phyloP scores from a whole-genome alignment of 2,888 invertebrate species.

The Pediacus dermestoides region DNA sequence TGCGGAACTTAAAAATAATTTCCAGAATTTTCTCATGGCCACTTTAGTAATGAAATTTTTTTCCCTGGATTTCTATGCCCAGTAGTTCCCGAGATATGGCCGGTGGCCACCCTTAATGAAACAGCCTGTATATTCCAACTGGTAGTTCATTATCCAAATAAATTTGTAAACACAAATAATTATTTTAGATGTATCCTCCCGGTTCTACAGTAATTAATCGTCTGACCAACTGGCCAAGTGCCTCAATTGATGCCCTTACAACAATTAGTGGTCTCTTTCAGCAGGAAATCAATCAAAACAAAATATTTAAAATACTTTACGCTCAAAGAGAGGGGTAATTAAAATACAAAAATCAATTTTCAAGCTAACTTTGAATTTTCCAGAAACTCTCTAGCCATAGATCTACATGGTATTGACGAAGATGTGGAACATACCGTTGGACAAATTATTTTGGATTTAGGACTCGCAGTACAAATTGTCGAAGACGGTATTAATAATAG shows the following conservation, averaged over 20 bases:
- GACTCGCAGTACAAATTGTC: conserved; percentile 28
- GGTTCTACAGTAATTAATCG: conserved; percentile 23
- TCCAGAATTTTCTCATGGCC: too few relatives aligned
- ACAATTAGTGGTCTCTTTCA: conserved; percentile 17
- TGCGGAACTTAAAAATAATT: too few relatives aligned
- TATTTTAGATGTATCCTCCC: conserved; percentile 32
- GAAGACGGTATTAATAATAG: conserved; percentile 28
- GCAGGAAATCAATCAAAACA: conserved; percentile 2
- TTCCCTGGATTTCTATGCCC: too few relatives aligned
- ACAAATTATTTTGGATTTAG: conserved; percentile 27
- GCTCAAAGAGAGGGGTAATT: conserved; percentile 21
- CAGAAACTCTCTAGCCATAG: conserved; percentile 30
- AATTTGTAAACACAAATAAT: conserved; percentile 4
- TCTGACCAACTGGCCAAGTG: conserved; percentile 27
- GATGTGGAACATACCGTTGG: conserved; percentile 25
- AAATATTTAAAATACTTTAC: conserved; percentile 25
- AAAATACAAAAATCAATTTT: conserved; percentile 8
- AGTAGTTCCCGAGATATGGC: too few relatives aligned
- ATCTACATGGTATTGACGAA: conserved; percentile 20
- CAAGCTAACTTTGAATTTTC: conserved; percentile 9
- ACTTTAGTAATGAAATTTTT: too few relatives aligned
- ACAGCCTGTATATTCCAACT: too few relatives aligned
- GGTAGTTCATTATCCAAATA: too few relatives aligned
- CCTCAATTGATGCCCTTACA: conserved; percentile 23
- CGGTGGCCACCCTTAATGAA: too few relatives aligned